A percentile compares a stretch with the other conserved stretches of the same genome.
phyloP scores from a whole-genome alignment of 2,113 vertebrate species.

The Mesoclemmys tuberculata region DNA sequence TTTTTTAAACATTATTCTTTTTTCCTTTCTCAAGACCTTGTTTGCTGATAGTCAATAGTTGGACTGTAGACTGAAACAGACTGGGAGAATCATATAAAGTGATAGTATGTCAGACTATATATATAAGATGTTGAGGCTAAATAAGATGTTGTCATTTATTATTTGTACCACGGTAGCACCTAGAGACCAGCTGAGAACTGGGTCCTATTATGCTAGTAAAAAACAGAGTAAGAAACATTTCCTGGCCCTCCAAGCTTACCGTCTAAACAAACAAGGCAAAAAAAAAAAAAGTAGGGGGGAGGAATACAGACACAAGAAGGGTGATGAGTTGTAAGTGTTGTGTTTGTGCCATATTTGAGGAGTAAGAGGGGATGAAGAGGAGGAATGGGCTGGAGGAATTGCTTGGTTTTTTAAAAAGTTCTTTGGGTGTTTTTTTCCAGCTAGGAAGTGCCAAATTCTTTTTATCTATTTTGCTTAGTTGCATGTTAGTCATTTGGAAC shows the following conservation, averaged over 20 bases:
- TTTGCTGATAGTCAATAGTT: neutral
- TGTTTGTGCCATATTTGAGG: neutral
- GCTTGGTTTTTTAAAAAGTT: neutral
- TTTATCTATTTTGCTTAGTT: neutral
- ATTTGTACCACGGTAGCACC: neutral
- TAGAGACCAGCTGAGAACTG: neutral
- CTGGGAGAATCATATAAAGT: neutral
- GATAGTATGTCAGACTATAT: neutral
- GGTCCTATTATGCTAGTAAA: neutral
- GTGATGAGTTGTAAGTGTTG: neutral
- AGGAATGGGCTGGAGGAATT: neutral
- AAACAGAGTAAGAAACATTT: neutral
- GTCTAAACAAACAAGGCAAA: neutral
- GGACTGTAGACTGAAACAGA: neutral
- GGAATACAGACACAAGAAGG: neutral
- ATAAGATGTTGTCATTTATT: neutral
- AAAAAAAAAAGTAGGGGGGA: neutral
- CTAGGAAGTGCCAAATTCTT: neutral
- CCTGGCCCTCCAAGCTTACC: neutral
- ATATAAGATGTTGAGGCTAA: neutral
- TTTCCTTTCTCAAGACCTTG: fast-evolving
- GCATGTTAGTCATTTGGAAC: neutral
- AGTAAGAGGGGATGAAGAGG: neutral
- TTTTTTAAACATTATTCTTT: neutral
- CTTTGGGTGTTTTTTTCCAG: neutral